Conservation (phyloP, 2,888 invertebrate species). For the Phasia obesa region DNA sequence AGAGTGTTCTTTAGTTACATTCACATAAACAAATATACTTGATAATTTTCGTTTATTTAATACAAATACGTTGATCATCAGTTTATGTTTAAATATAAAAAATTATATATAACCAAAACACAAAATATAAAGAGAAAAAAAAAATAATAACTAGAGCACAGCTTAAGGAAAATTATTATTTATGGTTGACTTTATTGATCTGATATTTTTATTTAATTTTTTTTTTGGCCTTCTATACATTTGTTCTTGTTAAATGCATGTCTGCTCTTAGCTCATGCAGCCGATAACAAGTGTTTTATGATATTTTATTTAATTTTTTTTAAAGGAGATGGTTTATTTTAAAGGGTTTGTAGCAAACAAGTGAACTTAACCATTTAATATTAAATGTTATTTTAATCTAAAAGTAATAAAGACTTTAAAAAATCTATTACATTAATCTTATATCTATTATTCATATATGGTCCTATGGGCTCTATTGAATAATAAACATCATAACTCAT, state of each 20-base stretch:
- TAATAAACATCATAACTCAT: no score
- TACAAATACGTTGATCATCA: constrained; percentile 23
- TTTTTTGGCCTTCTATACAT: background rate
- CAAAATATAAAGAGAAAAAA: background rate
- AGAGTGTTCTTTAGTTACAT: no score
- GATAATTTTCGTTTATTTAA: constrained; percentile 20
- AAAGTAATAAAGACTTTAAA: no score
- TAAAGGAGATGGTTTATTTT: background rate
- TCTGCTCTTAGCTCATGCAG: background rate
- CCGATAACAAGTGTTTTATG: constrained; percentile 28
- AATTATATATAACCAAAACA: no score
- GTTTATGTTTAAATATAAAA: constrained; percentile 5
- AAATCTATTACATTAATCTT: no score
- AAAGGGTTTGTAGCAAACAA: background rate
- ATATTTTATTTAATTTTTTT: background rate
- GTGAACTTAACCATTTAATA: no score
- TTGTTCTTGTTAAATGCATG: background rate
- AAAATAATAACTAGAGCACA: constrained; percentile 4
- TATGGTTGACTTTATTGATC: constrained; percentile 28
- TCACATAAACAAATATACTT: constrained; percentile 2
- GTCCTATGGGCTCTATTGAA: no score
- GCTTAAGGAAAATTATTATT: constrained; percentile 14
- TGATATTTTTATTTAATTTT: background rate
- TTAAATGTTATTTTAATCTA: no score
- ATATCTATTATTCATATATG: no score